Evolutionary conservation across 2,888 invertebrate genomes (phyloP), one percentile per base, ranked within the genome.

Genomic region (Proisotoma minuta): DNA sequence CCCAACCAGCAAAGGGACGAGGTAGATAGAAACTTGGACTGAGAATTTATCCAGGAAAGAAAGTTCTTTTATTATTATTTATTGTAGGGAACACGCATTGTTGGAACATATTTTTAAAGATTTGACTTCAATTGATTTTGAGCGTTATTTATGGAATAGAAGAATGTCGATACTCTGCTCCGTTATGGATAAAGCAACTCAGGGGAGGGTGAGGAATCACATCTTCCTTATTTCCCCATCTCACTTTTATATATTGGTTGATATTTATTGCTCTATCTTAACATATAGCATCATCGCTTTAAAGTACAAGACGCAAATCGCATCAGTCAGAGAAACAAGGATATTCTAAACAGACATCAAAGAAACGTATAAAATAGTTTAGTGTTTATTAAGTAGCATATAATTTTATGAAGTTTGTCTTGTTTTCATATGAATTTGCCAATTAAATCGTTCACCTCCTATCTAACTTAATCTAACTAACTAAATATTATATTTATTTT

Each of bases 81-180:
- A 23, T 39, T 29, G 39, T 3, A 70, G 70, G 20, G 70, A 70
- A 50, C 58, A 48, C 0, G 54, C 62, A 10, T 49, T 68, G 5
- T 15, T 72, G n/a, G 53, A 63, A 3, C 63, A 71, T 10, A 66
- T 68, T 62, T 63, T 66, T 57, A 71, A 72, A 28, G 64, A 68
- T 23, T 20, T 72, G 39, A 52, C 65, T 29, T 63, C 72, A 0
- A 26, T 72, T 10, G 72, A 72, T 29, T 72, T 68, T 56, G 65
- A 72, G 34, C 48, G 66, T 20, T 71, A 69, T 18, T 29, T 70
- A 20, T 72, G 66, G 69, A 65, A 52, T 18, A 49, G 72, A 10
- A 62, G 70, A n/a, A 51, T 59, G 28, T 59, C 60, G 0, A 22
- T 65, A 1, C 28, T 60, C 3, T 47, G 53, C 34, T 26, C 47